These are phyloP conservation scores for Diplosoma virens DNA, from an alignment of 23 tunicate species.

Conservation along the genomic window DNA sequence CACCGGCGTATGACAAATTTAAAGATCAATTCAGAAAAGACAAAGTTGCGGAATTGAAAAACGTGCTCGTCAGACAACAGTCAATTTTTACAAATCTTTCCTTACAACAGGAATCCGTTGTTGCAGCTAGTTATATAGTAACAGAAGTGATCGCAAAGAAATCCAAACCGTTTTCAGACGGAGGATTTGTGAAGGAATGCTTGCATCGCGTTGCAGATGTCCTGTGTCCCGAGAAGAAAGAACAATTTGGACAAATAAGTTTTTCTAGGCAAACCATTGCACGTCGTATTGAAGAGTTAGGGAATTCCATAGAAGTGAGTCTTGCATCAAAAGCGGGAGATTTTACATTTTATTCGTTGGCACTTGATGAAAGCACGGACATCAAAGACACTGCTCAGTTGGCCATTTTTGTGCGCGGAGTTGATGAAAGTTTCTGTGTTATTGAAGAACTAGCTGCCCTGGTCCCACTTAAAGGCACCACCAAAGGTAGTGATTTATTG, in stretches of 20 bases:
- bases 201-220: conserved; percentile 7
- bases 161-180: conserved; percentile 45
- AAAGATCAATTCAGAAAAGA: conserved; percentile 14
- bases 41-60: conserved; percentile 16
- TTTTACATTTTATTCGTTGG: conserved; percentile 33
- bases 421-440: conserved; percentile 12
- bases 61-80: conserved; percentile 24
- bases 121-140: conserved; percentile 61
- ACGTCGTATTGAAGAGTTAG: conserved; percentile 31
- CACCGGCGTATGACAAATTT: conserved; percentile 26
- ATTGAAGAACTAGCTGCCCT: conserved; percentile 28
- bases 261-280: conserved; percentile 22
- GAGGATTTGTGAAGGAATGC: conserved; percentile 49
- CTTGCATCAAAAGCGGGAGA: conserved; percentile 2
- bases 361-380: conserved; percentile 36
- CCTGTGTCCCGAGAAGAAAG: conserved; percentile 34
- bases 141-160: conserved; percentile 51
- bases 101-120: conserved; percentile 44
- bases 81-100: conserved; percentile 46
- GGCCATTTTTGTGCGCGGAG: conserved; percentile 26
- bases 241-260: conserved; percentile 32
- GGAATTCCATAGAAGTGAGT: conserved; percentile 6
- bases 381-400: conserved; percentile 23
- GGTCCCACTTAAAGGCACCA: conserved; percentile 30
- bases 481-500: conserved; percentile 28